Conservation (phyloP, 2,797 vertebrate species). For the Monodelphis domestica region DNA sequence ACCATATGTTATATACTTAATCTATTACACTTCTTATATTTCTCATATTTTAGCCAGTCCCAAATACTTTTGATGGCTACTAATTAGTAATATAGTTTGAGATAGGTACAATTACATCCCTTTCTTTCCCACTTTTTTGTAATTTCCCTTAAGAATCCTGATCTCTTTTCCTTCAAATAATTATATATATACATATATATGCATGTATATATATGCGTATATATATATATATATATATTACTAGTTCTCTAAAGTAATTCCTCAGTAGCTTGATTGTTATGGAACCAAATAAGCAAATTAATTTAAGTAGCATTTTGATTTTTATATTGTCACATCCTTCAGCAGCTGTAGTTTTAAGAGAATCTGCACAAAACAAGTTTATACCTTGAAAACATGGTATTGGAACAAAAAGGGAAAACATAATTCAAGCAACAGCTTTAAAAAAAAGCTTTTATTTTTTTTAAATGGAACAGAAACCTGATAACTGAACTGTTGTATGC, state of each 20-base stretch:
- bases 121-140: background rate
- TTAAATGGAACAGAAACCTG: background rate
- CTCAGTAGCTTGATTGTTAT: background rate
- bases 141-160: background rate
- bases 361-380: constrained; percentile 1
- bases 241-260: background rate
- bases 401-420: constrained; percentile 31
- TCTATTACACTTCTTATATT: background rate
- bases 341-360: background rate
- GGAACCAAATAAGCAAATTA: background rate
- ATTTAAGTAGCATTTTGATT: background rate
- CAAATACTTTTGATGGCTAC: background rate
- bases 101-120: background rate
- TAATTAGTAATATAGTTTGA: background rate
- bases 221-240: background rate
- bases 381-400: constrained; percentile 9
- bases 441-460: constrained; percentile 25
- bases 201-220: too few relatives aligned
- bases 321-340: background rate
- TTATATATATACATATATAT: background rate
- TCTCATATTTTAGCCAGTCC: background rate
- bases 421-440: constrained; percentile 25
- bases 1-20: background rate
- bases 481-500: constrained; percentile 30
- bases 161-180: background rate